phyloP scores from a whole-genome alignment of 2,888 invertebrate species.

The Axea sp. region DNA sequence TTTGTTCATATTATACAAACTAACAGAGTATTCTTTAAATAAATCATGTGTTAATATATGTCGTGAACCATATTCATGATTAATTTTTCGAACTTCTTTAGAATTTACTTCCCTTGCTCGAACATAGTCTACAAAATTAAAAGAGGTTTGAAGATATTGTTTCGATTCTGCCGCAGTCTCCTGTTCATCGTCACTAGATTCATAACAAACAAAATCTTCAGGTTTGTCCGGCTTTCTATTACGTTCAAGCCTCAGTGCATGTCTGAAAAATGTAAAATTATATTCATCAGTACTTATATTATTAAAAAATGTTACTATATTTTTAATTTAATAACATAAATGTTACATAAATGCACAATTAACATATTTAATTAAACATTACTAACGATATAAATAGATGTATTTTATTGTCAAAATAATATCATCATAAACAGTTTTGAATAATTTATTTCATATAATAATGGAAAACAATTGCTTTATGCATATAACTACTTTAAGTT shows the following conservation, averaged over 20 bases:
- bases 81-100: slow-evolving; percentile 86
- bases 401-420: too few relatives aligned
- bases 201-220: slow-evolving; percentile 94
- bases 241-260: slow-evolving; percentile 82
- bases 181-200: slow-evolving; percentile 92
- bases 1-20: slow-evolving; percentile 92
- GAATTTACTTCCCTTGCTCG: slow-evolving; percentile 87
- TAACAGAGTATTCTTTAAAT: slow-evolving; percentile 91
- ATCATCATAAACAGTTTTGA: too few relatives aligned
- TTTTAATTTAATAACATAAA: too few relatives aligned
- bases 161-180: slow-evolving; percentile 87
- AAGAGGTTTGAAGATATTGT: slow-evolving; percentile 88
- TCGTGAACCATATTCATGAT: slow-evolving; percentile 89
- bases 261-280: too few relatives aligned
- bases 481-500: too few relatives aligned
- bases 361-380: too few relatives aligned
- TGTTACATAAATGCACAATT: too few relatives aligned
- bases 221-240: slow-evolving; percentile 91
- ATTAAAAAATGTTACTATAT: too few relatives aligned
- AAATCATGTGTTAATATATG: slow-evolving; percentile 94
- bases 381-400: too few relatives aligned
- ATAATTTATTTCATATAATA: too few relatives aligned
- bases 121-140: slow-evolving; percentile 92
- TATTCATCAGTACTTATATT: too few relatives aligned
- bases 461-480: too few relatives aligned